A percentile compares a stretch with the other conserved stretches of the same genome.
phyloP scores from a whole-genome alignment of 2,888 invertebrate species.

The Zonitis immaculata region DNA sequence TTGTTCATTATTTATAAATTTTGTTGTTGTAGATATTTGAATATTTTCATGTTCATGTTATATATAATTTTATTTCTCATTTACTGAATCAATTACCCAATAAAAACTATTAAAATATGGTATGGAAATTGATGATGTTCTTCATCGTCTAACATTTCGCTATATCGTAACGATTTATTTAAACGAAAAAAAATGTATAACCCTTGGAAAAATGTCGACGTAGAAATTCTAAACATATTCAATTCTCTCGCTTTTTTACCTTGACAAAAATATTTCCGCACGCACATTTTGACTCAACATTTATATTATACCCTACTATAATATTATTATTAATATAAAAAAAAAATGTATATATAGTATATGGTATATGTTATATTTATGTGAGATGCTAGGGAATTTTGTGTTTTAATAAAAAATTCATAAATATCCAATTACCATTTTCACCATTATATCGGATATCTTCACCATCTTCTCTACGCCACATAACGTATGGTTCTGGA shows the following conservation, averaged over 20 bases:
- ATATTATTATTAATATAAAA: too few relatives aligned
- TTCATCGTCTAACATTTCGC: slow-evolving; percentile 11
- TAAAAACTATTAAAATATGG: slow-evolving; percentile 1
- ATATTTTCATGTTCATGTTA: neutral
- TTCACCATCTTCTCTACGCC: slow-evolving; percentile 84
- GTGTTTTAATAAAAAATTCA: slow-evolving; percentile 27
- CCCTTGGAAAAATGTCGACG: too few relatives aligned
- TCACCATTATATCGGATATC: slow-evolving; percentile 88
- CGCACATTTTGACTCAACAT: neutral
- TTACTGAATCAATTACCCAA: neutral
- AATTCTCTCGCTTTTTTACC: slow-evolving; percentile 12
- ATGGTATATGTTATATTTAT: too few relatives aligned
- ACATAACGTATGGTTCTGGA: slow-evolving; percentile 90
- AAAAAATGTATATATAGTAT: too few relatives aligned
- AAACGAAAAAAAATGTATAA: slow-evolving; percentile 5
- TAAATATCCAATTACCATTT: slow-evolving; percentile 58
- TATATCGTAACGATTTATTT: slow-evolving; percentile 18
- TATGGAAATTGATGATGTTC: slow-evolving; percentile 11
- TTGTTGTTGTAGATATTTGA: neutral
- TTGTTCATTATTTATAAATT: neutral
- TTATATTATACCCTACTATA: slow-evolving; percentile 3
- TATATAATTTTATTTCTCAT: neutral
- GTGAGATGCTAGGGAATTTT: too few relatives aligned
- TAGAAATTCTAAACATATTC: slow-evolving; percentile 10
- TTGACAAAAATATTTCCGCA: slow-evolving; percentile 1